Conservation (phyloP, 2,888 invertebrate genomes). For the Marasmarcha lunaedactyla region DNA sequence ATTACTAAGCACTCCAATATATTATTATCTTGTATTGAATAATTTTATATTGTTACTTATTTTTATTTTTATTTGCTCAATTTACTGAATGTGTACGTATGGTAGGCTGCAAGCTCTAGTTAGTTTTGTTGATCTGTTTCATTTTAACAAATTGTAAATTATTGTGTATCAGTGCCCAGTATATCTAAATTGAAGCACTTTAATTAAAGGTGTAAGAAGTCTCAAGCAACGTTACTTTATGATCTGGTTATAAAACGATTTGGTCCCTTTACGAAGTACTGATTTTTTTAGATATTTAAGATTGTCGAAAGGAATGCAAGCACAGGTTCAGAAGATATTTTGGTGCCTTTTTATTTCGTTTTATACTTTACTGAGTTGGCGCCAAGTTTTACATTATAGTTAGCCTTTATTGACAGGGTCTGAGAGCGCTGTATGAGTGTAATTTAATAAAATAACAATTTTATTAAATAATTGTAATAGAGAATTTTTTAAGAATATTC, state of each 20-base stretch:
- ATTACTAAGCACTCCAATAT: conserved; percentile 30
- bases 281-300: too few species aligned
- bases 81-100: conserved; percentile 58
- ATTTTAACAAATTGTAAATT: conserved; percentile 8
- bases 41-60: conserved; percentile 44
- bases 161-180: background rate
- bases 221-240: background rate
- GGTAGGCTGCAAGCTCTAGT: conserved; percentile 44
- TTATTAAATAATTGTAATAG: conserved; percentile 51
- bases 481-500: conserved; percentile 43
- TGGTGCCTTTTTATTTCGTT: conserved; percentile 25
- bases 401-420: conserved; percentile 67
- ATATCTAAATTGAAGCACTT: too few species aligned
- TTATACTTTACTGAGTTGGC: conserved; percentile 8
- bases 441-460: conserved; percentile 39
- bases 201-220: background rate
- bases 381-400: conserved; percentile 13
- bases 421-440: conserved; percentile 41
- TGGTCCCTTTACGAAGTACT: too few species aligned
- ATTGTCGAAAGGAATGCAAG: background rate
- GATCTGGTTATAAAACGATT: background rate
- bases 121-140: conserved; percentile 36
- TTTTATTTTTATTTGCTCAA: conserved; percentile 69
- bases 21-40: conserved; percentile 37
- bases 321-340: conserved; percentile 9